Base-by-base conservation (phyloP, 2,797 vertebrate species). In the Karalla daura region DNA sequence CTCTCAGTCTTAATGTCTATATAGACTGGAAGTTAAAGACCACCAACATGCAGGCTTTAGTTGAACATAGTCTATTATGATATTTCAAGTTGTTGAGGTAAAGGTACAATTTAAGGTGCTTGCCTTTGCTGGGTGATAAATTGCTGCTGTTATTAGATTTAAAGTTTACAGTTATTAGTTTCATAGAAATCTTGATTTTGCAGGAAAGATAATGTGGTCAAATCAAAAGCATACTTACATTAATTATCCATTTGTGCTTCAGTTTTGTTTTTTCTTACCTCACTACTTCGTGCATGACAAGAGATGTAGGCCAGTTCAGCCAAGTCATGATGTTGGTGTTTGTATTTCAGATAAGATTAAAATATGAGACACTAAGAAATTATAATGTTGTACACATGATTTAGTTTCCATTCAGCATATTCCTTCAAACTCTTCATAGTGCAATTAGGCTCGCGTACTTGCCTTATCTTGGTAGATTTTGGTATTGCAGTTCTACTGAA, bases 371-470 rank as follows among this genome's bases (percentile, higher is more conserved):
- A 58, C 68, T 71, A 23, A 59, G 23, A 51, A 28, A 75, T 60
- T 15, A 50, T 70, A 63, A 47, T 63, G 50, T 14, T 54, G n/a
- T 67, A 6, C 6, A 24, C 56, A 35, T n/a, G 55, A 39, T 70
- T 49, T 64, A 1, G 53, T 43, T 80, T 61, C 41, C 60, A 33
- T 68, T 82, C 21, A 47, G 50, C 32, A 68, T 63, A 32, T 63
- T 73, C 33, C 18, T 55, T 54, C 33, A 36, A 70, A 46, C 63
- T 69, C 21, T 65, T 75, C 18, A 72, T 63, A 74, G 79, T 83
- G 75, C 80, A 85, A 71, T 78, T 71, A 0, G 46, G 67, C 72
- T 72, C 36, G 43, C 60, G 60, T 69, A 9, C 54, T 73, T 44
- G 60, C 14, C 32, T 35, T 66, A 12, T 15, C 4, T 59, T 55